Evolutionary conservation across 2,888 invertebrate genomes (phyloP).

Genomic region (Andricus curvator): DNA sequence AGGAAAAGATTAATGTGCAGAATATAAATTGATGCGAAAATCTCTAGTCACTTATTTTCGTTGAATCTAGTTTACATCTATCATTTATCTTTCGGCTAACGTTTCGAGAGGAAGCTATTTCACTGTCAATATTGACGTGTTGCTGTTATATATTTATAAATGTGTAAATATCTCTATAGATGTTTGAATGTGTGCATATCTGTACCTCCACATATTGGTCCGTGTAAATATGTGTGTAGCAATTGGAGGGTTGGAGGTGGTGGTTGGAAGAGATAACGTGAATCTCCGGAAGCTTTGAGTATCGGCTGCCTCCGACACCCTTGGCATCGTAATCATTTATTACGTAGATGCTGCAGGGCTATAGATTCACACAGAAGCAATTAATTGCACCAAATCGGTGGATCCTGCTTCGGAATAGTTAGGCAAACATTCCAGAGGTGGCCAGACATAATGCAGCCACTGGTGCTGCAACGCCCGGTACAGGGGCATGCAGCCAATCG

Average conservation of each 20-base stretch:
- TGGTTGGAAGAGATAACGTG: slow-evolving; percentile 22
- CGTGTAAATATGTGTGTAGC: not conserved
- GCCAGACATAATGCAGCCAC: slow-evolving; percentile 59
- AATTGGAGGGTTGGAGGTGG: not conserved
- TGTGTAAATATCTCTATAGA: not conserved
- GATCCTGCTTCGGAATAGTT: slow-evolving; percentile 34
- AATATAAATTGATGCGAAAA: slow-evolving; percentile 23
- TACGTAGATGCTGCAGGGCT: slow-evolving; percentile 6
- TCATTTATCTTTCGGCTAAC: slow-evolving; percentile 26
- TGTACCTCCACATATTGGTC: not conserved
- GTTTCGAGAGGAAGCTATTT: slow-evolving; percentile 22
- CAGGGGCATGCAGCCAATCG: slow-evolving; percentile 67
- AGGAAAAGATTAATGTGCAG: not conserved
- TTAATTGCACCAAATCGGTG: slow-evolving; percentile 36
- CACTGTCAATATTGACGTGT: slow-evolving; percentile 27
- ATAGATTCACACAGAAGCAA: slow-evolving; percentile 36
- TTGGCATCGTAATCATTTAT: slow-evolving; percentile 39
- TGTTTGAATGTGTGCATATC: no score
- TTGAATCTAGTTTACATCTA: slow-evolving; percentile 15
- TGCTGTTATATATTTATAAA: not conserved
- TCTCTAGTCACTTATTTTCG: slow-evolving; percentile 11
- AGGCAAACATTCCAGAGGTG: slow-evolving; percentile 63
- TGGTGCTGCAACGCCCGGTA: slow-evolving; percentile 44
- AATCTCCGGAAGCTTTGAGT: slow-evolving; percentile 38
- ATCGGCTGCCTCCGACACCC: slow-evolving; percentile 39